Evolutionary conservation across 2,113 vertebrate genomes (phyloP).

Genomic region (Platichthys stellatus): DNA sequence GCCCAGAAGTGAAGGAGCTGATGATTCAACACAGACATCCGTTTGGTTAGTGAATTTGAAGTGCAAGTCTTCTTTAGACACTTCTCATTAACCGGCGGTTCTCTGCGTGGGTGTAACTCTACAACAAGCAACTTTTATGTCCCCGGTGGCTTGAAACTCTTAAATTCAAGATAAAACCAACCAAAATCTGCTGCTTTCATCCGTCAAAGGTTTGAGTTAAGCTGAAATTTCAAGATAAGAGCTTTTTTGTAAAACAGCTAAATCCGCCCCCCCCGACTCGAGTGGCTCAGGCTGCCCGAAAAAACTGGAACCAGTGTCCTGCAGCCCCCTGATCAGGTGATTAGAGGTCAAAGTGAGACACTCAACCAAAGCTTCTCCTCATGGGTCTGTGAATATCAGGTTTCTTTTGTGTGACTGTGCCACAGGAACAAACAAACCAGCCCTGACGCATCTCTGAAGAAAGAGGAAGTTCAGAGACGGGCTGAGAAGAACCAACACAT

Average conservation of each 20-base stretch:
- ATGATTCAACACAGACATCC: constrained; percentile 12
- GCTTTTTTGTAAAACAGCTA: background rate
- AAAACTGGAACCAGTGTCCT: constrained; percentile 5
- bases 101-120: constrained; percentile 13
- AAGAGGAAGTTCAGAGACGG: background rate
- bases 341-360: constrained; percentile 20
- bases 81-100: constrained; percentile 35
- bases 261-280: background rate
- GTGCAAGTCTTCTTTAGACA: constrained; percentile 11
- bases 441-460: background rate
- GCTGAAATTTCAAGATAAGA: constrained; percentile 3
- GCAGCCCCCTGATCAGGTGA: constrained; percentile 42
- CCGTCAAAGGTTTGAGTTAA: background rate
- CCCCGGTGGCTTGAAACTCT: background rate
- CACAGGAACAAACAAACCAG: background rate
- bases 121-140: constrained; percentile 37
- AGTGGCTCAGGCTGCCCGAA: background rate
- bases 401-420: constrained; percentile 13
- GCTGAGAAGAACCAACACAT: too few species aligned
- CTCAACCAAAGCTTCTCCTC: constrained; percentile 21
- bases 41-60: background rate
- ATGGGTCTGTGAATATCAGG: constrained; percentile 33
- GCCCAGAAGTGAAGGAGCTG: background rate
- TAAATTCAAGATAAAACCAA: constrained; percentile 16
- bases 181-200: constrained; percentile 7